phyloP scores from a whole-genome alignment of 2,113 vertebrate species.

The Phaetusa simplex region DNA sequence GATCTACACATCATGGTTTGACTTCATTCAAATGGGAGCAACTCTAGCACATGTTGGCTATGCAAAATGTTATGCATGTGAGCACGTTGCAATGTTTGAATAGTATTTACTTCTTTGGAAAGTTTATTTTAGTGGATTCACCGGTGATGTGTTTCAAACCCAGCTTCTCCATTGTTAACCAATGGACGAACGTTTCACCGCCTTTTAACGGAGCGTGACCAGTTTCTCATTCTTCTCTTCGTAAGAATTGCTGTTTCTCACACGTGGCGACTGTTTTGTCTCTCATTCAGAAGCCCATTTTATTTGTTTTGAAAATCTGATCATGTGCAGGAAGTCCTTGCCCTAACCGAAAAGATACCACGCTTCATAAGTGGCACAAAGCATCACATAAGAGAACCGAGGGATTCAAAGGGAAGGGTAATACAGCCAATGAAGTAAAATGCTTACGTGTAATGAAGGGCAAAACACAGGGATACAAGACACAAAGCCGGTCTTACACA shows the following conservation, averaged over 20 bases:
- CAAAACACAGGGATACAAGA: background rate
- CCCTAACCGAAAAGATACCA: background rate
- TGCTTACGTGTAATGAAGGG: background rate
- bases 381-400: accelerated
- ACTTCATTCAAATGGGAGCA: background rate
- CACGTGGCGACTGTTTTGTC: background rate
- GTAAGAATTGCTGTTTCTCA: background rate
- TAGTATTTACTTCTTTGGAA: background rate
- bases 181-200: background rate
- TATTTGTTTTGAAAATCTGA: background rate
- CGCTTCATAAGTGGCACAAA: background rate
- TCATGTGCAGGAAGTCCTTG: background rate
- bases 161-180: background rate
- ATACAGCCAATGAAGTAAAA: background rate
- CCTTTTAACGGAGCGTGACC: background rate
- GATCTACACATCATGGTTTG: background rate
- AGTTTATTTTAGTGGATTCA: background rate
- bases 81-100: background rate
- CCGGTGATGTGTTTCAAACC: background rate
- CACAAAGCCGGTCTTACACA: accelerated
- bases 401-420: background rate
- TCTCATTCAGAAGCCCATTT: background rate
- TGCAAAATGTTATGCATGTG: background rate
- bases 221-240: background rate
- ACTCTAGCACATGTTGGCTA: background rate